Evolutionary conservation across 2,888 invertebrate species (phyloP).

Genomic region (Ectemnius lituratus): DNA sequence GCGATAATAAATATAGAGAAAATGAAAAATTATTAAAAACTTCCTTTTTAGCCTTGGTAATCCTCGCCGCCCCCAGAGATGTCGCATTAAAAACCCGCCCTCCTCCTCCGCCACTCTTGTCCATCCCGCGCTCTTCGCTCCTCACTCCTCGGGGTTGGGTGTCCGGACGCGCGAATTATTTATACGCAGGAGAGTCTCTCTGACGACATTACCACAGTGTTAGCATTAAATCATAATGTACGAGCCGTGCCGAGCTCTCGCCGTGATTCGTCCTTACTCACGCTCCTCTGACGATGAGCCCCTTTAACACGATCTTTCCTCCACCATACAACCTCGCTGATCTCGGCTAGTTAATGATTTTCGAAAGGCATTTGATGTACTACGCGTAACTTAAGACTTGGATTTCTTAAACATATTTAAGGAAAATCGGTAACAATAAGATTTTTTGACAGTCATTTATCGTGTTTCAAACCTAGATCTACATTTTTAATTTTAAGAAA

Average conservation of each 20-base stretch:
- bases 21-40: conserved; percentile 79
- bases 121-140: conserved; percentile 44
- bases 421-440: too few relatives aligned
- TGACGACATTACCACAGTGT: conserved; percentile 78
- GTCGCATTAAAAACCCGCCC: conserved; percentile 76
- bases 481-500: too few relatives aligned
- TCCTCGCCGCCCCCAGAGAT: conserved; percentile 77
- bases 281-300: conserved; percentile 61
- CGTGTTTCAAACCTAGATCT: too few relatives aligned
- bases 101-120: conserved; percentile 49
- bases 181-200: conserved; percentile 76
- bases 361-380: too few relatives aligned
- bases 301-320: neutral
- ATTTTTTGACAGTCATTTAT: too few relatives aligned
- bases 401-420: too few relatives aligned
- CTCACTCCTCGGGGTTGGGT: conserved; percentile 71
- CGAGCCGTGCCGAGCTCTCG: conserved; percentile 73
- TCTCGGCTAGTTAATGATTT: too few relatives aligned
- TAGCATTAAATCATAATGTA: conserved; percentile 78
- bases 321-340: neutral
- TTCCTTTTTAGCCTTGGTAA: conserved; percentile 78
- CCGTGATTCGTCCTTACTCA: conserved; percentile 71
- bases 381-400: too few relatives aligned
- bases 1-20: conserved; percentile 78
- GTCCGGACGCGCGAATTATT: conserved; percentile 77